Conservation (phyloP, 2,888 invertebrate genomes). For the Coleophora deauratella region DNA sequence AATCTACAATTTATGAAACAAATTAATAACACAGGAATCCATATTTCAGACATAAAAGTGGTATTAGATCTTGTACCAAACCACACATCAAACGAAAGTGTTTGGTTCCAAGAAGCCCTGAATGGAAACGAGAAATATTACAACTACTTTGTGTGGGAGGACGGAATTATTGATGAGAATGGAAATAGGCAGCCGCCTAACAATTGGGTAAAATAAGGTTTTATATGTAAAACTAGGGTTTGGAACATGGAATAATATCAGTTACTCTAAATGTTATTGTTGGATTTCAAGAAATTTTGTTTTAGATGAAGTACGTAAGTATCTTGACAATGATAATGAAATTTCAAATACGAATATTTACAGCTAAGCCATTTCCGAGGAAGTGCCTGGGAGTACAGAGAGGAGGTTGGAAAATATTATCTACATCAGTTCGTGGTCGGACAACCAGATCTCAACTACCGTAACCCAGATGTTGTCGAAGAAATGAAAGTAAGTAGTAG, state of each 20-base stretch:
- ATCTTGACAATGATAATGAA: no score
- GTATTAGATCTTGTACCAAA: constrained; percentile 81
- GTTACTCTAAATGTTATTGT: no score
- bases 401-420: constrained; percentile 78
- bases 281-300: no score
- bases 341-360: no score
- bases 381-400: constrained; percentile 83
- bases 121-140: constrained; percentile 75
- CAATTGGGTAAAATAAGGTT: constrained; percentile 76
- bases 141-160: constrained; percentile 85
- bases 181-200: constrained; percentile 77
- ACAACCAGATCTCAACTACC: constrained; percentile 84
- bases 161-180: constrained; percentile 65
- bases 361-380: constrained; percentile 75
- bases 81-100: constrained; percentile 85
- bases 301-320: no score
- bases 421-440: constrained; percentile 80
- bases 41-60: constrained; percentile 62
- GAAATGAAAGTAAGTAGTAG: constrained; percentile 64
- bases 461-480: constrained; percentile 76
- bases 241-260: no score
- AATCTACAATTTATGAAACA: no score
- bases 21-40: not conserved
- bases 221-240: not conserved
- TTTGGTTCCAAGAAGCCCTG: constrained; percentile 87